phyloP scores from a whole-genome alignment of 2,888 invertebrate species.

The Aphidius colemani region DNA sequence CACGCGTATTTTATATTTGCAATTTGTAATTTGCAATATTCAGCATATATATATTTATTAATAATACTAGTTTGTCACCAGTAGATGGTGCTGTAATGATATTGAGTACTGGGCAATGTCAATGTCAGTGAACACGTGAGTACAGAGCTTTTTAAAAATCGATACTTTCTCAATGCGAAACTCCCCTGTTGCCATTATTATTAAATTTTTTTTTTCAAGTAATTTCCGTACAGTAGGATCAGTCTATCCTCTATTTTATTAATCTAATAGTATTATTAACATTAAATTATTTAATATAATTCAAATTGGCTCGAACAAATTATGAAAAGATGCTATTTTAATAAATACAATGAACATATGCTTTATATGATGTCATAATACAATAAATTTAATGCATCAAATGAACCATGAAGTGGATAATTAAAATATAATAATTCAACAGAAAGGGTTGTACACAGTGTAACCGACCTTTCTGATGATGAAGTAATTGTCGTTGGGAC shows the following conservation, averaged over 20 bases:
- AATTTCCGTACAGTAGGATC: slow-evolving; percentile 17
- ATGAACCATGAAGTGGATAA: background rate
- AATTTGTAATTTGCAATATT: too few relatives aligned
- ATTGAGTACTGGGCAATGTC: slow-evolving; percentile 53
- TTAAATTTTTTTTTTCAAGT: too few relatives aligned
- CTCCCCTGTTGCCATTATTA: too few relatives aligned
- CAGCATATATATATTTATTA: too few relatives aligned
- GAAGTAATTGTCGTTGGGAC: slow-evolving; percentile 23
- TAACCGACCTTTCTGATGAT: slow-evolving; percentile 45
- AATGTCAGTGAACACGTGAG: slow-evolving; percentile 60
- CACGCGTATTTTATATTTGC: slow-evolving; percentile 23
- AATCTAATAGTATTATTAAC: background rate
- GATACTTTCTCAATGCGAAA: slow-evolving; percentile 53
- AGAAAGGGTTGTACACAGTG: background rate
- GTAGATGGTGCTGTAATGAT: slow-evolving; percentile 35
- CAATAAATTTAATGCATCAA: background rate
- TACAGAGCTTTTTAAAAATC: slow-evolving; percentile 49
- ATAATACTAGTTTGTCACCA: slow-evolving; percentile 46
- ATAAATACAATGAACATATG: slow-evolving; percentile 12
- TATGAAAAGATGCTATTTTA: background rate
- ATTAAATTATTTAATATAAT: background rate
- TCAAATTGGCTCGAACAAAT: too few relatives aligned
- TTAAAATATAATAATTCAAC: background rate
- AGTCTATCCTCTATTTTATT: slow-evolving; percentile 9
- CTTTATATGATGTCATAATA: background rate